Percentiles rank a stretch among this genome's conserved stretches.
Conservation (phyloP, 2,797 vertebrate species). For the Enteromius anoplus region DNA sequence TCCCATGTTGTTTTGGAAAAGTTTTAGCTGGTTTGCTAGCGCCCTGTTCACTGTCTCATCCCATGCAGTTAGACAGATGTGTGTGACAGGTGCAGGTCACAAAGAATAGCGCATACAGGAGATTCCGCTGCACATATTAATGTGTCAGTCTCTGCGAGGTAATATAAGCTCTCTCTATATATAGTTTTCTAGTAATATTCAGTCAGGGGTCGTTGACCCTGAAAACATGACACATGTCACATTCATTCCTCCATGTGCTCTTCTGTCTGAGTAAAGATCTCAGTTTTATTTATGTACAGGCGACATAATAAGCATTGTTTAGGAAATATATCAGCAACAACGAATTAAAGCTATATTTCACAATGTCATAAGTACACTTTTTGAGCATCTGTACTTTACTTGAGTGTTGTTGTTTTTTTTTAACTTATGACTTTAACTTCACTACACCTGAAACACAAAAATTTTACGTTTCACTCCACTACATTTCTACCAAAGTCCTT, state of each 20-base stretch:
- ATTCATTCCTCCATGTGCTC: neutral
- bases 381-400: too few relatives aligned
- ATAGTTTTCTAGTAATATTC: neutral
- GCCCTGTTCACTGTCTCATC: constrained; percentile 38
- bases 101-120: neutral
- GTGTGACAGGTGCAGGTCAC: constrained; percentile 58
- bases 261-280: too few relatives aligned
- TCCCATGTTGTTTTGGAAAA: constrained; percentile 25
- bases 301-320: neutral
- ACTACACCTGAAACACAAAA: too few relatives aligned
- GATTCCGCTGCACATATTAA: neutral
- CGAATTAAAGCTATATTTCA: neutral
- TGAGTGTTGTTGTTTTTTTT: too few relatives aligned
- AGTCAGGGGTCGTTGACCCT: constrained; percentile 35
- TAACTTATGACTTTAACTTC: too few relatives aligned
- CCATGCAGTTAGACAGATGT: constrained; percentile 34
- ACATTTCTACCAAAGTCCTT: too few relatives aligned
- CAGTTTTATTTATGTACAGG: neutral
- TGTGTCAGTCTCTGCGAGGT: too few relatives aligned
- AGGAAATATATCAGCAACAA: neutral
- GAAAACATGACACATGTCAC: constrained; percentile 1
- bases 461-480: too few relatives aligned
- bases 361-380: neutral
- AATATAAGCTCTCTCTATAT: neutral
- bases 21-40: constrained; percentile 38